A percentile compares a stretch with the other conserved stretches of the same genome.
phyloP scores from a whole-genome alignment of 2,888 invertebrate genomes.

The Meandrusa payeni region DNA sequence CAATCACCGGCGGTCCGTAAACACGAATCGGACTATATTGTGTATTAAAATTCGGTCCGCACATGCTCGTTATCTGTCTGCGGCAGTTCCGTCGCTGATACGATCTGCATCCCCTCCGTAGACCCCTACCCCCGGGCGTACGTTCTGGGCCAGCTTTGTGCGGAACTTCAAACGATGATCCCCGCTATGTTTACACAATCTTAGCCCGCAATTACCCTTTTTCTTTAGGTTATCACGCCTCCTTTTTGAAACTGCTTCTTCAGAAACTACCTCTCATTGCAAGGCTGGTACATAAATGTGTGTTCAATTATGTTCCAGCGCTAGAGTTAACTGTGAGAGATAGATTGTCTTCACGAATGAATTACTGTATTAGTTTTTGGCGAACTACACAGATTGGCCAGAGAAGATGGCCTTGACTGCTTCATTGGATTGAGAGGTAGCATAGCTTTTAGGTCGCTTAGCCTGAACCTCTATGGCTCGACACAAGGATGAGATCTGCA shows the following conservation, averaged over 20 bases:
- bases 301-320: no score
- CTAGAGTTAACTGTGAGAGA: no score
- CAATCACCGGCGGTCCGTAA: slow-evolving; percentile 22
- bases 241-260: slow-evolving; percentile 9
- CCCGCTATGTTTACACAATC: slow-evolving; percentile 29
- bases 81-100: slow-evolving; percentile 70
- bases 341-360: no score
- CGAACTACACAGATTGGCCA: no score
- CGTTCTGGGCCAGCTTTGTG: slow-evolving; percentile 47
- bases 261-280: not conserved
- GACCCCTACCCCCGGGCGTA: slow-evolving; percentile 34
- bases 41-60: slow-evolving; percentile 66
- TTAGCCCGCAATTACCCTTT: slow-evolving; percentile 20
- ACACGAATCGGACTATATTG: slow-evolving; percentile 23
- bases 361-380: no score
- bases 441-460: no score
- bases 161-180: slow-evolving; percentile 60
- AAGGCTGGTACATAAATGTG: not conserved
- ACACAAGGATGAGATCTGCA: no score
- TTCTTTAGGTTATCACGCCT: slow-evolving; percentile 20
- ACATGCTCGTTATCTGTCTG: slow-evolving; percentile 67
- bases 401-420: no score
- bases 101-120: slow-evolving; percentile 49
- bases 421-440: no score
- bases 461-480: no score